phyloP scores from a whole-genome alignment of 2,888 invertebrate species.

The Rapana venosa region DNA sequence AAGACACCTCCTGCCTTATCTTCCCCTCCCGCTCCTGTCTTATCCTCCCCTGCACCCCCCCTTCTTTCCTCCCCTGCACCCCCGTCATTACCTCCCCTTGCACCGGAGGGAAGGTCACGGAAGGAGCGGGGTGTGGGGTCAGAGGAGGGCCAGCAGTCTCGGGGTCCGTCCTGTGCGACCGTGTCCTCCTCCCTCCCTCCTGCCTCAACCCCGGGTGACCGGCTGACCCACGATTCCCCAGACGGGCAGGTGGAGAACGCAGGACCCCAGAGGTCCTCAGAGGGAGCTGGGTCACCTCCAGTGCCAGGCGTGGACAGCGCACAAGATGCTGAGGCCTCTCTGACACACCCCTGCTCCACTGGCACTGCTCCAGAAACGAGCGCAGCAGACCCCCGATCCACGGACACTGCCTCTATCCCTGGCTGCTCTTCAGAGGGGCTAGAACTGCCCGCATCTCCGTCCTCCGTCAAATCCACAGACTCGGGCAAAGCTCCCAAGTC shows the following conservation, averaged over 20 bases:
- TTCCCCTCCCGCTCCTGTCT: not conserved
- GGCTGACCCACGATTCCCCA: not conserved
- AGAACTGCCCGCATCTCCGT: not conserved
- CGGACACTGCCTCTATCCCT: not conserved
- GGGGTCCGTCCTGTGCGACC: not conserved
- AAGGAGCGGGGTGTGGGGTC: not conserved
- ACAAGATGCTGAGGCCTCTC: not conserved
- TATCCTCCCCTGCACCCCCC: not conserved
- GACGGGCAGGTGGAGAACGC: not conserved
- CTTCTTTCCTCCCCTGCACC: too few relatives aligned
- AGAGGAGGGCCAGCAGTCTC: not conserved
- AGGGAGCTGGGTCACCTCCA: not conserved
- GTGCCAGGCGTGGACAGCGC: too few relatives aligned
- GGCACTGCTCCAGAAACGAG: not conserved
- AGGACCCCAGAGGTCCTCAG: not conserved
- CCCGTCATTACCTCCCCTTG: too few relatives aligned
- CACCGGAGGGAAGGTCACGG: too few relatives aligned
- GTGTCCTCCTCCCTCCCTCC: not conserved
- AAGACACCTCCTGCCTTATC: not conserved
- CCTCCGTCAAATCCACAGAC: conserved; percentile 9
- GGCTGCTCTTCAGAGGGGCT: not conserved
- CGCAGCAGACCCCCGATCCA: not conserved
- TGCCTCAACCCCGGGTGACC: not conserved
- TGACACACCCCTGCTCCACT: not conserved
- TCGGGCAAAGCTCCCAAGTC: not conserved